A percentile compares a stretch with the other conserved stretches of the same genome.
Evolutionary conservation across 2,888 invertebrate genomes (phyloP).

Genomic region (Hipparchia semele): DNA sequence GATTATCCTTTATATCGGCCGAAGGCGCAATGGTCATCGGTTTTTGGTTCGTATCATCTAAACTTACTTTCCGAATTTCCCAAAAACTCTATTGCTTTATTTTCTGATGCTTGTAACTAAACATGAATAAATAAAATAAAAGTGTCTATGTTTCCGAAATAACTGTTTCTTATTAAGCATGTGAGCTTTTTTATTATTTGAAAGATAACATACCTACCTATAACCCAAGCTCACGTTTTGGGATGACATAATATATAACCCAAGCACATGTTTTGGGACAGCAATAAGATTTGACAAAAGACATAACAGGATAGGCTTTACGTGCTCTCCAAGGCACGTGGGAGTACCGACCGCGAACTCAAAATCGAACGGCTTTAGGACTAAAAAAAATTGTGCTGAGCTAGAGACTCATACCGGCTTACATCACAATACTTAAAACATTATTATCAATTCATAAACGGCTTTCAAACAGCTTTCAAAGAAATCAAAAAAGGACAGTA

Average conservation of each 20-base stretch:
- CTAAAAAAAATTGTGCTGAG: background rate
- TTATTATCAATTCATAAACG: slow-evolving; percentile 26
- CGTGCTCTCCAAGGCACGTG: no score
- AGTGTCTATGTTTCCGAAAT: no score
- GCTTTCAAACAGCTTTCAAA: background rate
- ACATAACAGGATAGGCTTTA: no score
- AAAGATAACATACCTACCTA: no score
- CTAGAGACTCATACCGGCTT: background rate
- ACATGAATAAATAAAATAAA: no score
- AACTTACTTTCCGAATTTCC: background rate
- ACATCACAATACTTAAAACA: slow-evolving; percentile 28
- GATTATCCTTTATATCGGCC: slow-evolving; percentile 96
- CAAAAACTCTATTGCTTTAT: no score
- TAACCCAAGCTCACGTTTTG: no score
- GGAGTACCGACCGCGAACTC: background rate
- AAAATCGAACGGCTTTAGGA: background rate
- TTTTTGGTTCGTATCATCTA: slow-evolving; percentile 88
- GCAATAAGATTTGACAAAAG: no score
- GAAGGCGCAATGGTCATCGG: slow-evolving; percentile 95
- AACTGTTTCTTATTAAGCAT: no score
- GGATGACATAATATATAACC: no score
- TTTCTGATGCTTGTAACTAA: background rate
- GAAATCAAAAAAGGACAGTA: slow-evolving; percentile 34
- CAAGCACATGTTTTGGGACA: no score
- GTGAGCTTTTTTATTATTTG: no score